A percentile compares a stretch with the other conserved stretches of the same genome.
phyloP scores from a whole-genome alignment of 2,888 invertebrate species.

The Arge pagana region DNA sequence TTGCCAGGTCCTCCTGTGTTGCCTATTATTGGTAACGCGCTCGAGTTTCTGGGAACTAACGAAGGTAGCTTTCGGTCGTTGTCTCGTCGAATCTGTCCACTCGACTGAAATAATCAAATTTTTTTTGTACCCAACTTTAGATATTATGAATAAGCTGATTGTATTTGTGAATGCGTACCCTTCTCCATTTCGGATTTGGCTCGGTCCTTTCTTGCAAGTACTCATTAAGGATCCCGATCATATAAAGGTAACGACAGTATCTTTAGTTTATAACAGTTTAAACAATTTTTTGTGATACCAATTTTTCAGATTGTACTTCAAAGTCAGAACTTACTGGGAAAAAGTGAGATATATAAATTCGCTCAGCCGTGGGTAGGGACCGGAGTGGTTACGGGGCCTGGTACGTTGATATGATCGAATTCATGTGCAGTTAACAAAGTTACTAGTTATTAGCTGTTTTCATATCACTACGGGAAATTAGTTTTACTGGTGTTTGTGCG shows the following conservation, averaged over 20 bases:
- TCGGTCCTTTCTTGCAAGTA: conserved; percentile 34
- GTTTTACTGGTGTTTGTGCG: too few species aligned
- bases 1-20: conserved; percentile 35
- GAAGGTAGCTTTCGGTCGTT: conserved; percentile 30
- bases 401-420: too few species aligned
- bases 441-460: too few species aligned
- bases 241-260: conserved; percentile 32
- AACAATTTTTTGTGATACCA: too few species aligned
- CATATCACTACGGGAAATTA: too few species aligned
- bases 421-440: too few species aligned
- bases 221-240: conserved; percentile 36
- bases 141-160: conserved; percentile 34
- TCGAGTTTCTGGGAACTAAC: conserved; percentile 35
- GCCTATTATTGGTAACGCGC: conserved; percentile 39
- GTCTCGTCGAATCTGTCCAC: neutral
- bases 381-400: conserved; percentile 42
- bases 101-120: conserved; percentile 7
- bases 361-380: conserved; percentile 38
- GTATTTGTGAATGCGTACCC: conserved; percentile 32
- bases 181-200: conserved; percentile 38
- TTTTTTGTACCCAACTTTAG: conserved; percentile 23
- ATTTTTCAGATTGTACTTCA: conserved; percentile 32
- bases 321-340: conserved; percentile 39
- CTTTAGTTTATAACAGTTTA: neutral
- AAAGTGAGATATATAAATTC: conserved; percentile 37